Evolutionary conservation across 2,797 vertebrate genomes (phyloP).

Genomic region (Merluccius polli): DNA sequence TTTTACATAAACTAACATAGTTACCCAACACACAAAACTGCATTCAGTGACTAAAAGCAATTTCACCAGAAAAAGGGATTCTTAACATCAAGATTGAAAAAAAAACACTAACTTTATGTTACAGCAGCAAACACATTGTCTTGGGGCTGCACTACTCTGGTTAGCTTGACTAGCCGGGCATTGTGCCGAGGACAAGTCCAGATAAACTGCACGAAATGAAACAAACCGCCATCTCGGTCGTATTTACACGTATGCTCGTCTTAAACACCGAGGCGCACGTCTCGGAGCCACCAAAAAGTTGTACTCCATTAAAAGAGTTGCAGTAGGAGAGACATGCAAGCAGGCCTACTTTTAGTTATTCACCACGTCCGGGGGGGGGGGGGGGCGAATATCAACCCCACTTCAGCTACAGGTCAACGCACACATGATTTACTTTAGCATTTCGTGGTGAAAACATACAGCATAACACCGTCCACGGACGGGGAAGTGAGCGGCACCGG

Average conservation of each 20-base stretch:
- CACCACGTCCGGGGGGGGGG: slow-evolving; percentile 60
- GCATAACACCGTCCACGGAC: neutral
- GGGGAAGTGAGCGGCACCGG: neutral
- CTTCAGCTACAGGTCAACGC: slow-evolving; percentile 68
- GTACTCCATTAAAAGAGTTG: slow-evolving; percentile 54
- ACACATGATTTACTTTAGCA: slow-evolving; percentile 48
- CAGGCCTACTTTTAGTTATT: slow-evolving; percentile 66
- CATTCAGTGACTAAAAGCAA: neutral
- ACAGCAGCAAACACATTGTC: slow-evolving; percentile 43
- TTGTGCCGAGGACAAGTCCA: neutral
- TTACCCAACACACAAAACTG: neutral
- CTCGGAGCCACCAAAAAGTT: slow-evolving; percentile 1
- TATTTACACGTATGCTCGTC: neutral
- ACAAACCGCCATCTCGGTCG: neutral
- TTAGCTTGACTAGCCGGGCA: slow-evolving; percentile 40
- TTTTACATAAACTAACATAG: neutral
- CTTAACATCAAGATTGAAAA: slow-evolving; percentile 1
- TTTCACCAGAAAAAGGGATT: neutral
- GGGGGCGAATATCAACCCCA: slow-evolving; percentile 58
- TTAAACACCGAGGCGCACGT: neutral
- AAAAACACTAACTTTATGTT: slow-evolving; percentile 9
- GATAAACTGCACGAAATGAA: neutral
- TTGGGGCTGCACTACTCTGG: slow-evolving; percentile 48
- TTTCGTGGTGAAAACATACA: slow-evolving; percentile 18
- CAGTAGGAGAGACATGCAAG: slow-evolving; percentile 47